Evolutionary conservation across 2,113 vertebrate genomes (phyloP), one percentile per base, ranked within the genome.

Genomic region (Microtus ochrogaster): DNA sequence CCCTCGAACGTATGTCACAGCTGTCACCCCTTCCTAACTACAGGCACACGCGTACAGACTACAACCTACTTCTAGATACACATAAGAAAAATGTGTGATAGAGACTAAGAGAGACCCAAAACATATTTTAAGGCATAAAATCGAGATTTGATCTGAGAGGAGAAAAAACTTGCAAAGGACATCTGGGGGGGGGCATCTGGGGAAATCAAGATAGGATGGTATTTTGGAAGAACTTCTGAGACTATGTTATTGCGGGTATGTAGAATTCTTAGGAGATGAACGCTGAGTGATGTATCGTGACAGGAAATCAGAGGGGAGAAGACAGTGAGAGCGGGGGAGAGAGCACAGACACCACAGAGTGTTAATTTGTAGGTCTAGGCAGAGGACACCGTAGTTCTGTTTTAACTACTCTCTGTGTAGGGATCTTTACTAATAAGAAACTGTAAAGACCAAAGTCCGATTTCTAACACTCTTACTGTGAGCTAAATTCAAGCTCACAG

Each of bases 41-140:
- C 10, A 77, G 28, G 58, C 58, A 77, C 30, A 72, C 39, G 52
- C 19, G 72, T 17, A 58, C 4, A 79, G 17, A 61, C 66, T 55
- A 63, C 36, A 79, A 85, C 5, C 83, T 41, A 89, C 44, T 87
- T 91, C 33, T 39, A 92, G 91, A 65, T 85, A 91, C 73, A 91
- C 26, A 58, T 65, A 86, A n/a, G 82, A 52, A 78, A 63, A 81
- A 86, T 28, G 41, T 95, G 33, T 81, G 21, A 63, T 21, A 52
- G 47, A 86, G 89, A 84, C 65, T 17, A 33, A 68, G 85, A 94
- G 68, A 58, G 44, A 85, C 70, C 68, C 74, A 73, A 76, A 83
- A 90, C 3, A 55, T 92, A 78, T 90, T 21, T 7, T 22, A 78
- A 58, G 49, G 24, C 55, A 70, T 52, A 83, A 92, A 73, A 82